Evolutionary conservation across 2,888 invertebrate genomes (phyloP).

Genomic region (Pomacea canaliculata): DNA sequence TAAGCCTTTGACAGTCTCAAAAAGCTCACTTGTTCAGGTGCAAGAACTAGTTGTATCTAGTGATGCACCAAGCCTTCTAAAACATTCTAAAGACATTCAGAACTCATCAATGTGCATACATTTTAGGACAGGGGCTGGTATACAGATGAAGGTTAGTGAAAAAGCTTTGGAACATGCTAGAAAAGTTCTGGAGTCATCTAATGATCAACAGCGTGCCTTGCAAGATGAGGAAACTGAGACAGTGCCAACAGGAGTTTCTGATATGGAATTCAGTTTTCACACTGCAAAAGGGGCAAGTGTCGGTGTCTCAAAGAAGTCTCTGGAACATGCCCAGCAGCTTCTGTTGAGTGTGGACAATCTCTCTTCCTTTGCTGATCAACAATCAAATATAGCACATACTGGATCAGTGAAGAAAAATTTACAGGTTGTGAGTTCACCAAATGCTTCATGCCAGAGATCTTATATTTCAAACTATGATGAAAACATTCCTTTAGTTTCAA

Average conservation of each 20-base stretch:
- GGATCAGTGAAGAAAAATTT: too few species aligned
- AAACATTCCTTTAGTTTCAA: too few species aligned
- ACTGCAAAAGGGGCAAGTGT: slow-evolving; percentile 30
- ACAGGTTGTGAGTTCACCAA: too few species aligned
- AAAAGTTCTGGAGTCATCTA: slow-evolving; percentile 7
- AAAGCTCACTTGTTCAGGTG: too few species aligned
- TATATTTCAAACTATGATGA: too few species aligned
- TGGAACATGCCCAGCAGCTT: slow-evolving; percentile 25
- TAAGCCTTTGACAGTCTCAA: slow-evolving; percentile 25
- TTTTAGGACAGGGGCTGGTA: slow-evolving; percentile 29
- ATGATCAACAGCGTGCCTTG: neutral
- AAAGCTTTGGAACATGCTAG: slow-evolving; percentile 24
- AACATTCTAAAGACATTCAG: too few species aligned
- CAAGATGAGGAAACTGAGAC: neutral
- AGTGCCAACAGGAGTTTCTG: neutral
- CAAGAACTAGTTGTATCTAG: too few species aligned
- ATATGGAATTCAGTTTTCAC: slow-evolving; percentile 20
- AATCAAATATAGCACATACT: too few species aligned
- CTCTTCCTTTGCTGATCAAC: too few species aligned
- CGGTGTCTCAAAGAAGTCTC: slow-evolving; percentile 26
- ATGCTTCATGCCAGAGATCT: too few species aligned
- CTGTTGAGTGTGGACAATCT: neutral
- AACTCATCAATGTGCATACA: too few species aligned
- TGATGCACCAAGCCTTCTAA: too few species aligned
- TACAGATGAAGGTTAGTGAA: slow-evolving; percentile 28